A percentile compares a stretch with the other conserved stretches of the same genome.
phyloP scores from a whole-genome alignment of 2,113 vertebrate genomes.

The Cebidichthys violaceus region DNA sequence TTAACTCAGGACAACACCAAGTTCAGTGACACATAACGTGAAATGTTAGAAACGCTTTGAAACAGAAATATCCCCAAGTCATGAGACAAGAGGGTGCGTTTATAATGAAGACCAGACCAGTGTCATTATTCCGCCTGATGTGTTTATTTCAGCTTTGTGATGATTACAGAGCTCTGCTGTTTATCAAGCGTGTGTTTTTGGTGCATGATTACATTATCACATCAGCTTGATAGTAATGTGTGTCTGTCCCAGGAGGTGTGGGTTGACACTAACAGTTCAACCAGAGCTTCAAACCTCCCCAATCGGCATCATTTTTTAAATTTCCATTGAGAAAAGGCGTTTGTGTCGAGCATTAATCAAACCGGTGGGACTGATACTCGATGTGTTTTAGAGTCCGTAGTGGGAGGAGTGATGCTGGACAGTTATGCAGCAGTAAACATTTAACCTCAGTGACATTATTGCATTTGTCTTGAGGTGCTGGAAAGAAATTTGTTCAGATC shows the following conservation, averaged over 20 bases:
- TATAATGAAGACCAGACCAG: neutral
- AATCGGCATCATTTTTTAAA: neutral
- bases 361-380: neutral
- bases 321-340: neutral
- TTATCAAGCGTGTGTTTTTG: neutral
- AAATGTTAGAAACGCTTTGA: neutral
- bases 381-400: neutral
- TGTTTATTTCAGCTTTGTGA: neutral
- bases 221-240: neutral
- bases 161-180: neutral
- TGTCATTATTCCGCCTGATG: neutral
- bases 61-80: neutral
- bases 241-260: neutral
- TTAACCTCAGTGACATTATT: neutral
- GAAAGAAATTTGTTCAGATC: neutral
- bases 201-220: neutral
- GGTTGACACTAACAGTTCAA: neutral
- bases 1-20: neutral
- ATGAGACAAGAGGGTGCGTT: neutral
- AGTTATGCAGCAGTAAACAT: neutral
- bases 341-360: neutral
- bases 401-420: neutral
- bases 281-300: neutral
- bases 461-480: neutral
- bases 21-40: neutral